Base-by-base conservation (phyloP, 2,113 vertebrate genomes). In the Murina feae region DNA sequence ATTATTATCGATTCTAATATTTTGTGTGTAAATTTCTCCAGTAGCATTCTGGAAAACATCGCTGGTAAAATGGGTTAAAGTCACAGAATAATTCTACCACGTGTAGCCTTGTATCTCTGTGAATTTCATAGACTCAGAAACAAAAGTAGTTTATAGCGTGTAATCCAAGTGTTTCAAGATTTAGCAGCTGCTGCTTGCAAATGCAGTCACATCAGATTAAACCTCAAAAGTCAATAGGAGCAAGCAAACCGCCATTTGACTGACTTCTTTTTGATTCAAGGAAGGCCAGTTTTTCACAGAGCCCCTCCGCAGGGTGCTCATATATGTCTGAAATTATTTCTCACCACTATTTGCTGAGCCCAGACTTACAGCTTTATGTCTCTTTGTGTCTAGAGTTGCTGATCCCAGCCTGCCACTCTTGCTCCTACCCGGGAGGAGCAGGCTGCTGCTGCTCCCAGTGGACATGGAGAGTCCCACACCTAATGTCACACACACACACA, bases 111-210 rank as follows among this genome's bases (percentile, higher is more conserved):
- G 37, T 72, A 60, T 88, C 47, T 84, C 47, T 95, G 84, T 91
- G 51, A 90, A 85, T 94, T 87, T 93, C 88, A 60, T 58, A 75
- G 81, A 93, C 55, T 90, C 90, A 58, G 78, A 89, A 72, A 95
- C 76, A 93, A 96, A 96, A 94, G 85, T 85, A 9, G 0, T 93
- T 96, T 90, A 82, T 14, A 87, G 71, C 53, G 32, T 85, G n/a
- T 78, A 88, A 96, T 93, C 90, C 75, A 65, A 82, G 68, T 78
- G 42, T 88, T 35, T 95, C 18, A 42, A 53, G 88, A 88, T 81
- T 91, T 93, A 88, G 87, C 93, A 95, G 92, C 89, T 89, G 94
- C 95, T 82, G 60, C 86, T 72, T 94, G 80, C 85, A 95, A 93
- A 95, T 72, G 75, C 30, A 90, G 32, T 82, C 81, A 78, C 42